A percentile compares a stretch with the other conserved stretches of the same genome.
Conservation (phyloP, 2,797 vertebrate species). For the Myotis vivesi region DNA sequence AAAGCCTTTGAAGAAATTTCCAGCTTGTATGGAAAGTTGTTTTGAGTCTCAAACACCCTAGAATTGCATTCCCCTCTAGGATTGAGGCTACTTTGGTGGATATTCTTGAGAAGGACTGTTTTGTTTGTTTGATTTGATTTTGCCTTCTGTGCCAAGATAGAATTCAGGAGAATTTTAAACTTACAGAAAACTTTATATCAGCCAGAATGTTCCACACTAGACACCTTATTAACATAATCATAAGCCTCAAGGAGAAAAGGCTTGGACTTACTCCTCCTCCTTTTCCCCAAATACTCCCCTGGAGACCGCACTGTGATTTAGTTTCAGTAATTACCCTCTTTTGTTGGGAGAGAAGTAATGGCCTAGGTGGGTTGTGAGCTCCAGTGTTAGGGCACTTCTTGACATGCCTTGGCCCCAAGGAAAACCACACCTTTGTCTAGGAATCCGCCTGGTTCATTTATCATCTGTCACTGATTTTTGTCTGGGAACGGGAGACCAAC, state of each 20-base stretch:
- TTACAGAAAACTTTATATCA: neutral
- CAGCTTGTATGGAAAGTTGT: neutral
- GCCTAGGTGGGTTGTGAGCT: neutral
- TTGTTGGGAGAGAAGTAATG: neutral
- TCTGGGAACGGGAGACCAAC: constrained; percentile 48
- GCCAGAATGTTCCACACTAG: neutral
- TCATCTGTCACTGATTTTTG: constrained; percentile 54
- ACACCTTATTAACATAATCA: constrained; percentile 8
- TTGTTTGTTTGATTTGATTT: neutral
- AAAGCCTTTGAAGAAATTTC: neutral
- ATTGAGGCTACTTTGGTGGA: neutral
- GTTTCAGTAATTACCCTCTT: constrained; percentile 33
- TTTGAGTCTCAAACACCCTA: neutral
- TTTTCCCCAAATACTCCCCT: neutral
- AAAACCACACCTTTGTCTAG: constrained; percentile 53
- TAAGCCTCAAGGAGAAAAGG: neutral
- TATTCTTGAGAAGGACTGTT: neutral
- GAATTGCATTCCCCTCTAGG: neutral
- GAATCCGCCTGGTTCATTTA: constrained; percentile 48
- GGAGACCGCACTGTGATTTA: neutral
- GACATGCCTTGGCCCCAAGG: neutral
- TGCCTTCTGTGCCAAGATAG: constrained; percentile 3
- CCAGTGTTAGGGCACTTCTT: neutral
- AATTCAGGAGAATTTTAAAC: constrained; percentile 25
- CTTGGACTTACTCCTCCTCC: neutral